Evolutionary conservation across 2,113 vertebrate species (phyloP).

Genomic region (Dicerorhinus sumatrensis): DNA sequence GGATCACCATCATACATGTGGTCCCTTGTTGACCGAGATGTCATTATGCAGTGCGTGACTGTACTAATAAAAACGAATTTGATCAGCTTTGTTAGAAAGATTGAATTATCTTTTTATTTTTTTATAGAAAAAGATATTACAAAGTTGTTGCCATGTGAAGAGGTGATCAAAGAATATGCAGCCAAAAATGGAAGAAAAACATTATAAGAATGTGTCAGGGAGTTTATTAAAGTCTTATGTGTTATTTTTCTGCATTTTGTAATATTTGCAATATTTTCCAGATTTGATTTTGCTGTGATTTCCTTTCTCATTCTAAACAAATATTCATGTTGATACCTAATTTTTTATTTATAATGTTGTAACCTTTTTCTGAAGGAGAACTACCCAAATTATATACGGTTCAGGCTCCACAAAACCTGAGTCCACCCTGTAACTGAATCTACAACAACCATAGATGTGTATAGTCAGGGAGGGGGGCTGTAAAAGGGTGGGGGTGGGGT

Average conservation of each 20-base stretch:
- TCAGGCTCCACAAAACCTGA: neutral
- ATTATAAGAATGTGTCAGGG: neutral
- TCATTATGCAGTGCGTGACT: too few relatives aligned
- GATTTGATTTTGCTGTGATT: constrained; percentile 19
- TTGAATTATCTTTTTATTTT: constrained; percentile 3
- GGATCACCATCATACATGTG: too few relatives aligned
- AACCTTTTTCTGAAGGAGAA: neutral
- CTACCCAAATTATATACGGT: neutral
- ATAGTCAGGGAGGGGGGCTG: rapidly evolving
- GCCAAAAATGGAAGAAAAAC: neutral
- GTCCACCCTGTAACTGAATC: neutral
- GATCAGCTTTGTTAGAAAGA: neutral
- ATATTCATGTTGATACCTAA: neutral
- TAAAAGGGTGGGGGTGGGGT: rapidly evolving
- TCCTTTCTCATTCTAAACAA: neutral
- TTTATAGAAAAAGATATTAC: neutral
- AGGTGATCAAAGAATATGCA: neutral
- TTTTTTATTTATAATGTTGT: neutral
- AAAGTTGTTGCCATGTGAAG: neutral
- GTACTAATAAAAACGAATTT: constrained; percentile 13
- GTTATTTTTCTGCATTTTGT: neutral
- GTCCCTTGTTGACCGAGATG: too few relatives aligned
- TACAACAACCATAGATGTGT: neutral
- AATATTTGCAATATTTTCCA: neutral
- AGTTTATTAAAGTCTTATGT: neutral